Conservation (phyloP, 2,797 vertebrate species). For the Pangasius larnaudii region DNA sequence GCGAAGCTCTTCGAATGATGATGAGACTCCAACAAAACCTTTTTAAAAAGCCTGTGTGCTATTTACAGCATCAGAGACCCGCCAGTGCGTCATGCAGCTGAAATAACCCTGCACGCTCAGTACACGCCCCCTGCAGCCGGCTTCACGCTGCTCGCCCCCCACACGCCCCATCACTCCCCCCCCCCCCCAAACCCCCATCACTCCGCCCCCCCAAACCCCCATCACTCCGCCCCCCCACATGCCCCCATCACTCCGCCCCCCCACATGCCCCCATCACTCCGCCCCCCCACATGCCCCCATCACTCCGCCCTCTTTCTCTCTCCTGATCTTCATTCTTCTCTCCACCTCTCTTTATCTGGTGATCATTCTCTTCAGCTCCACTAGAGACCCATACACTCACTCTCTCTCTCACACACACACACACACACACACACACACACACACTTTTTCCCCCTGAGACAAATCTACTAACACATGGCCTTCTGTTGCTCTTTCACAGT, state of each 20-base stretch:
- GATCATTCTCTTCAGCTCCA: neutral
- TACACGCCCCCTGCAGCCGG: neutral
- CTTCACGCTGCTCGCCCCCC: neutral
- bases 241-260: too few relatives aligned
- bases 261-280: neutral
- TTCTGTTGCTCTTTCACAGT: conserved; percentile 6
- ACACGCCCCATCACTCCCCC: too few relatives aligned
- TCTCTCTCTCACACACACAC: neutral
- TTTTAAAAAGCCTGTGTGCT: neutral
- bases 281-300: neutral
- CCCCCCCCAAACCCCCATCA: too few relatives aligned
- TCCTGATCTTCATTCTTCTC: too few relatives aligned
- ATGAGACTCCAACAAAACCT: neutral
- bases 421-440: neutral
- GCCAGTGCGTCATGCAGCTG: neutral
- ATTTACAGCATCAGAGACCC: neutral
- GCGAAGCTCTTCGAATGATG: conserved; percentile 12
- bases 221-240: too few relatives aligned
- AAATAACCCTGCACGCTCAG: conserved; percentile 10
- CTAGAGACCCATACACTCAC: neutral
- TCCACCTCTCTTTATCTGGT: neutral
- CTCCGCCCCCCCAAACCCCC: too few relatives aligned
- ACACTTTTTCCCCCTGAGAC: neutral
- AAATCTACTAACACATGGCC: neutral
- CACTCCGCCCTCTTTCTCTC: neutral